These are phyloP conservation scores for Arctocebus calabarensis DNA, from an alignment of 2,797 vertebrate genomes.

Conservation along the genomic window DNA sequence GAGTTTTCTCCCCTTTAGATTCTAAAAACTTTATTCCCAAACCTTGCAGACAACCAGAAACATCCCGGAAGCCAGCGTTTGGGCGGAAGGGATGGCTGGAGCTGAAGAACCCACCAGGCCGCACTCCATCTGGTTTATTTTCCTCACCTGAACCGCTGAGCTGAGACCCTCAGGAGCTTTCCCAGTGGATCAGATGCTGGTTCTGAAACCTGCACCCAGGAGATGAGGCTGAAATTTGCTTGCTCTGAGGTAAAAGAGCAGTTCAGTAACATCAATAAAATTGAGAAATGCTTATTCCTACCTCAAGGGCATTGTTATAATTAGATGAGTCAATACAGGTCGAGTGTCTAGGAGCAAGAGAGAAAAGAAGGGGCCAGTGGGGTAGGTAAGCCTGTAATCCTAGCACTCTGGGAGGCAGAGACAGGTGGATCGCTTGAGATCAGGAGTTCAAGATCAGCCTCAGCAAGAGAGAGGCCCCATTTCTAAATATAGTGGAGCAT, in stretches of 20 bases:
- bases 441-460: too few species aligned
- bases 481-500: too few species aligned
- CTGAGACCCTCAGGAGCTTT: background rate
- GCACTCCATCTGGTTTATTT: background rate
- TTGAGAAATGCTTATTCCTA: background rate
- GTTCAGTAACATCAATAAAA: background rate
- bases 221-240: background rate
- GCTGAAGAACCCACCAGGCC: background rate
- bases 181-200: background rate
- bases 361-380: too few species aligned
- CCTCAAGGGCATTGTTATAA: background rate
- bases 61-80: background rate
- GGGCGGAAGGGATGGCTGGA: background rate
- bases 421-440: too few species aligned
- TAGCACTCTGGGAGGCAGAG: too few species aligned
- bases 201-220: conserved; percentile 16
- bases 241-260: background rate
- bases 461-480: too few species aligned
- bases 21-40: background rate
- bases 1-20: background rate
- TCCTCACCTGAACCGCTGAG: background rate
- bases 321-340: background rate
- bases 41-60: background rate
- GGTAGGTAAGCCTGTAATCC: too few species aligned
- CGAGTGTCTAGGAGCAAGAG: background rate